A percentile compares a stretch with the other conserved stretches of the same genome.
phyloP scores from a whole-genome alignment of 2,797 vertebrate genomes.

The Synanceia verrucosa region DNA sequence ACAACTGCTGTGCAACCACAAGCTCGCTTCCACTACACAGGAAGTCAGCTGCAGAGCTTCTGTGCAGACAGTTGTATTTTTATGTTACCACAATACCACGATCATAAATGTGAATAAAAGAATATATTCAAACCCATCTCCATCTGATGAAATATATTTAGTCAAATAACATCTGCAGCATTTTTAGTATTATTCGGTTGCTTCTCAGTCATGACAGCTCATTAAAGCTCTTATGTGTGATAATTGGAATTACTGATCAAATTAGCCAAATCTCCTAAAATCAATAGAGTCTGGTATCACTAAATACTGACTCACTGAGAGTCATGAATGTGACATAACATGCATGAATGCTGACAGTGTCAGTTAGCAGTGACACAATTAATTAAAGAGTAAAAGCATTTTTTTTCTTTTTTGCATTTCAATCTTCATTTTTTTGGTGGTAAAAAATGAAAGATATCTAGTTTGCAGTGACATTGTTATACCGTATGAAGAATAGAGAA shows the following conservation, averaged over 20 bases:
- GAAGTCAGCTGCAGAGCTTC: neutral
- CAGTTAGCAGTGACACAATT: neutral
- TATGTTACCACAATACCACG: neutral
- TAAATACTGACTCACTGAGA: neutral
- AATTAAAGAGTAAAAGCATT: no score
- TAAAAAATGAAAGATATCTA: neutral
- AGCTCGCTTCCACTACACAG: neutral
- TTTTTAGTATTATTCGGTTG: no score
- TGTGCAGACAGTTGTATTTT: neutral
- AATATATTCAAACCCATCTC: no score
- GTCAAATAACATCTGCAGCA: no score
- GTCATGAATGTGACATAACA: neutral
- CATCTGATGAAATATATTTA: no score
- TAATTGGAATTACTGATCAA: neutral
- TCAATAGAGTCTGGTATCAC: neutral
- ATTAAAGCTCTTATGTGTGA: neutral
- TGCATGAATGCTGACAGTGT: neutral
- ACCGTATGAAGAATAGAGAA: neutral
- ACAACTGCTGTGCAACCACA: neutral
- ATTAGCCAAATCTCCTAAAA: neutral
- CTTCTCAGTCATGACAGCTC: accelerated
- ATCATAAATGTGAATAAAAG: neutral
- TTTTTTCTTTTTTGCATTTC: neutral
- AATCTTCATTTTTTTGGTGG: neutral
- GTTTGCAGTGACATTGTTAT: neutral